phyloP scores from a whole-genome alignment of 2,888 invertebrate genomes.

The Eupithecia centaureata region DNA sequence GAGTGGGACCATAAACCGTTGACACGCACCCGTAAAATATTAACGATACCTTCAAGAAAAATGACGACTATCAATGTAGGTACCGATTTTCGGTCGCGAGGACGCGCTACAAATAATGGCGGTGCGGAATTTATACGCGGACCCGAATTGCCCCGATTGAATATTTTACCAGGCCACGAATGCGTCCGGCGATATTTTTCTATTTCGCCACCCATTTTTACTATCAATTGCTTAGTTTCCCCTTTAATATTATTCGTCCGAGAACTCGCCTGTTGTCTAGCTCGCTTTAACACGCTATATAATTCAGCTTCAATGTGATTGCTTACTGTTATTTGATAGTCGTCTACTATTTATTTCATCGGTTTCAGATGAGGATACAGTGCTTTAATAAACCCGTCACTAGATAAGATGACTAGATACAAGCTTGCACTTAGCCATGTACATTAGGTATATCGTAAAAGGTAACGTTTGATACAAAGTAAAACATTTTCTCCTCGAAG shows the following conservation, averaged over 20 bases:
- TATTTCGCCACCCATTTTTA: constrained; percentile 81
- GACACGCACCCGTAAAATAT: constrained; percentile 84
- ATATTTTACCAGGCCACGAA: constrained; percentile 83
- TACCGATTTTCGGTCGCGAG: constrained; percentile 81
- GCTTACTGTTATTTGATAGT: constrained; percentile 37
- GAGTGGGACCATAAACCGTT: constrained; percentile 82
- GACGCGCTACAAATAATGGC: constrained; percentile 81
- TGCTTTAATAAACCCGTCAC: constrained; percentile 3
- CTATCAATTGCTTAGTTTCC: constrained; percentile 83
- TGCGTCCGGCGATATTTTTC: constrained; percentile 81
- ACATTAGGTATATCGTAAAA: not conserved
- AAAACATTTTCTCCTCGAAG: constrained; percentile 19
- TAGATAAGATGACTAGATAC: not conserved
- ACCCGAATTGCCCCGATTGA: constrained; percentile 83
- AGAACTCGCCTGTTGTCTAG: constrained; percentile 53
- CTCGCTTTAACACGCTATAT: constrained; percentile 45
- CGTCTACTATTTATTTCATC: constrained; percentile 33
- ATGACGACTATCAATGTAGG: constrained; percentile 82
- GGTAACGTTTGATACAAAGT: constrained; percentile 18
- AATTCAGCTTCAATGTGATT: constrained; percentile 39
- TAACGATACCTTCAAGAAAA: constrained; percentile 83
- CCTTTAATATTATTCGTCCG: constrained; percentile 78
- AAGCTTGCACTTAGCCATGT: not conserved
- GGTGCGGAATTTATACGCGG: constrained; percentile 80
- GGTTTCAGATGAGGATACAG: constrained; percentile 27